A percentile compares a stretch with the other conserved stretches of the same genome.
phyloP scores from a whole-genome alignment of 1,140 invertebrate species.

The Meloidogyne hapla region DNA sequence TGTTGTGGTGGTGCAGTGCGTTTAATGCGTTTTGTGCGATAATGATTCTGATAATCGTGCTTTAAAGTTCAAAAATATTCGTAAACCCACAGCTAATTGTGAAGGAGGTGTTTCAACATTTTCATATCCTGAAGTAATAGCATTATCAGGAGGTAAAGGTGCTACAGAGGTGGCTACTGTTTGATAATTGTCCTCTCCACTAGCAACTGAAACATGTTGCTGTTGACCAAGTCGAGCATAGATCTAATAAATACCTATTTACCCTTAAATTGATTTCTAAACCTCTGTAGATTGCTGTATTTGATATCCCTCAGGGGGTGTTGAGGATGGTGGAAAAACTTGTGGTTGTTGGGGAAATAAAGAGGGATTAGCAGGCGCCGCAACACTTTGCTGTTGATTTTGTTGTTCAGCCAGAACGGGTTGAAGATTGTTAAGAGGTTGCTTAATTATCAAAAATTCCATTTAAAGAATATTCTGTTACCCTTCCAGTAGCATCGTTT shows the following conservation, averaged over 20 bases:
- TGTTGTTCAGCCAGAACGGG: neutral
- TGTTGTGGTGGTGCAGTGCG: slow-evolving; percentile 7
- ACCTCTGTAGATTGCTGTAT: neutral
- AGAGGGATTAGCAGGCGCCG: neutral
- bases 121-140: neutral
- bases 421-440: neutral
- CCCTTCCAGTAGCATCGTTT: neutral
- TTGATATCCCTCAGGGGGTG: neutral
- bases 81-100: neutral
- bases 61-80: neutral
- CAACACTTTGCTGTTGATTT: neutral
- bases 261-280: neutral
- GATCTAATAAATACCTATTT: too few relatives aligned
- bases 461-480: neutral
- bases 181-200: neutral
- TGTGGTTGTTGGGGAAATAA: neutral
- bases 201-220: neutral
- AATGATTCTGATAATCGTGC: neutral
- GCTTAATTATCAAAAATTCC: neutral
- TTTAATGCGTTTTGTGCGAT: neutral
- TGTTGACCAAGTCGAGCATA: neutral
- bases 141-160: neutral
- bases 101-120: neutral
- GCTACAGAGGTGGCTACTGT: neutral
- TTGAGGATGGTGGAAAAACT: neutral